Base-by-base conservation (phyloP, 2,797 vertebrate species). In the Typhlichthys eigenmanni region DNA sequence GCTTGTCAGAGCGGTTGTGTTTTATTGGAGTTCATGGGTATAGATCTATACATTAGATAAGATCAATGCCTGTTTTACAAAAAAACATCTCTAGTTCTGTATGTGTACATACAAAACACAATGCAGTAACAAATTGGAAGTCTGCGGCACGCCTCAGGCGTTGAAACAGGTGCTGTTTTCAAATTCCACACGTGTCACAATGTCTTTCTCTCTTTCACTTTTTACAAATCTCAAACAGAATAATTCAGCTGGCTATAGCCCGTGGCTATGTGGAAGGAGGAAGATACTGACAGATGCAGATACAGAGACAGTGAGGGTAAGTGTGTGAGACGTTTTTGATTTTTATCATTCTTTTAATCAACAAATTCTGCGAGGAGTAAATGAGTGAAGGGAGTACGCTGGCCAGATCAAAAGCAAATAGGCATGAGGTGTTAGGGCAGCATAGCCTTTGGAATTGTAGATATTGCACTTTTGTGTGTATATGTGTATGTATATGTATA, bases 201-300 rank as follows among this genome's bases (percentile, higher is more conserved):
- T 71, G 73, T 83, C 85, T 81, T 71, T 83, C 73, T 77, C 80
- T 78, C 73, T 53, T 61, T 81, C 71, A 74, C 77, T 78, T 76
- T 73, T 70, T 38, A 38, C 76, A 85, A 85, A 86, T 85, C 84
- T 91, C 86, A 89, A 88, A 89, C 78, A 84, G 87, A 89, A 91
- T 91, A 84, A 91, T 89, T 89, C 84, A 89, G 82, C 19, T 19
- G 19, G 19, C 76, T 69, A 64, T 79, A 1, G 83, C 89, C 88
- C 0, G 50, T 82, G 83, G 89, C 87, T 75, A 84, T 61, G 73
- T 77, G 88, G 81, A 87, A 76, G 84, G 83, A 87, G 85, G 75
- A 79, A 74, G 69, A 80, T 59, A 74, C 70, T 74, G 84, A 60
- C 58, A 52, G 5, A 8, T 8, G 8, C 5, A 38, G 1, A 38